Evolutionary conservation across 2,797 vertebrate genomes (phyloP), one percentile per base, ranked within the genome.

Genomic region (Notolabrus celidotus): DNA sequence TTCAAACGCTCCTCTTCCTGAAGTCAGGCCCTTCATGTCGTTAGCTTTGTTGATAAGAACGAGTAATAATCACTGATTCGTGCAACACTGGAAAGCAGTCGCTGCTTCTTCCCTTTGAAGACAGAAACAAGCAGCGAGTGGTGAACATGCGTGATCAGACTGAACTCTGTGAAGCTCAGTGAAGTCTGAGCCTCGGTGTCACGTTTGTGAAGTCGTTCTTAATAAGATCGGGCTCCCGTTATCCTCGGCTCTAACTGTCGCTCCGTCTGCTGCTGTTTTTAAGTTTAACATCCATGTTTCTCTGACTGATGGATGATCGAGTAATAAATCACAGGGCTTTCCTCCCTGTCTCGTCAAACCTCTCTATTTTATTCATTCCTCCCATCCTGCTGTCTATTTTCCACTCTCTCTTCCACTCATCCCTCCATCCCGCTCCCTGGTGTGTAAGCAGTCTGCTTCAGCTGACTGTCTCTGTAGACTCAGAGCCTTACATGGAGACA

Each of bases 401-500:
- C 10, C n/a, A 15, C 41, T 47, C 19, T 36, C 25, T 51, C 12
- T 43, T 16, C 45, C 52, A 50, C 16, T 51, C 42, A 49, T 16
- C n/a, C 25, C 19, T 1, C 45, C 7, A 19, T 45, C 42, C 12
- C 7, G 29, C 36, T 62, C 58, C 29, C 38, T 70, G 52, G 64
- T 69, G 39, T 72, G 59, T 77, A 47, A 38, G 25, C 56, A 41
- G 47, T 77, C 61, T 36, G 54, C 70, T 73, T 54, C 34, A 58
- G 42, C 64, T 41, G 51, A 45, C 51, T n/a, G n/a, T 23, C 56
- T 71, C 46, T 3, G 41, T 38, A 39, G 14, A 61, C 71, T 49
- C 34, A 7, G n/a, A 22, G 60, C 79, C 82, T 71, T 84, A 79
- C 72, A 84, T 81, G 75, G 82, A 69, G 62, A 67, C 60, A 54